Evolutionary conservation across 2,797 vertebrate genomes (phyloP).

Genomic region (Acipenser oxyrinchus): DNA sequence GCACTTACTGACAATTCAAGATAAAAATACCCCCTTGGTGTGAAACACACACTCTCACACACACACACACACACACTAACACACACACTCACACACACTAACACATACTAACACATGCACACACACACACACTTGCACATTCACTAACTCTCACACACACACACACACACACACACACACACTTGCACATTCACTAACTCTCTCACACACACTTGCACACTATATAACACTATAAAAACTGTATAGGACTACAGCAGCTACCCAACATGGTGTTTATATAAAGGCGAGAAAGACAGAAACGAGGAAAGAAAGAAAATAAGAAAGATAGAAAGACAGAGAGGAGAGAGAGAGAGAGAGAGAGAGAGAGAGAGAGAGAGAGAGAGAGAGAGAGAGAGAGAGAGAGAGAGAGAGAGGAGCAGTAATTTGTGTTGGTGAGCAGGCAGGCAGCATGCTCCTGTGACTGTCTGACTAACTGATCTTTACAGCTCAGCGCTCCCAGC

Average conservation of each 20-base stretch:
- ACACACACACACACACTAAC: too few species aligned
- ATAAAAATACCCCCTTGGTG: background rate
- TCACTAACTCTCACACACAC: too few species aligned
- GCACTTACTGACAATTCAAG: background rate
- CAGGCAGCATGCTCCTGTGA: too few species aligned
- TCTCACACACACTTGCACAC: too few species aligned
- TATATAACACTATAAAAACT: background rate
- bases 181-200: too few species aligned
- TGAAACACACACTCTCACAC: background rate
- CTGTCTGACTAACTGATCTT: background rate
- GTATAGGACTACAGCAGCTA: too few species aligned
- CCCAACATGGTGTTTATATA: too few species aligned
- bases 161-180: too few species aligned
- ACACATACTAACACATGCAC: too few species aligned
- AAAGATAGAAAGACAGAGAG: too few species aligned
- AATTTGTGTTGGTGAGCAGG: background rate
- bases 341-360: constrained; percentile 14
- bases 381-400: background rate
- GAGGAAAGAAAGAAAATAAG: too few species aligned
- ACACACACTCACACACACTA: background rate
- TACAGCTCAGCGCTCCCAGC: background rate
- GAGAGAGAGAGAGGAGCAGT: background rate
- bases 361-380: constrained; percentile 11
- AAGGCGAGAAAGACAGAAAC: too few species aligned
- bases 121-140: background rate